Conservation (phyloP, 2,888 invertebrate species). For the Eupithecia tripunctaria region DNA sequence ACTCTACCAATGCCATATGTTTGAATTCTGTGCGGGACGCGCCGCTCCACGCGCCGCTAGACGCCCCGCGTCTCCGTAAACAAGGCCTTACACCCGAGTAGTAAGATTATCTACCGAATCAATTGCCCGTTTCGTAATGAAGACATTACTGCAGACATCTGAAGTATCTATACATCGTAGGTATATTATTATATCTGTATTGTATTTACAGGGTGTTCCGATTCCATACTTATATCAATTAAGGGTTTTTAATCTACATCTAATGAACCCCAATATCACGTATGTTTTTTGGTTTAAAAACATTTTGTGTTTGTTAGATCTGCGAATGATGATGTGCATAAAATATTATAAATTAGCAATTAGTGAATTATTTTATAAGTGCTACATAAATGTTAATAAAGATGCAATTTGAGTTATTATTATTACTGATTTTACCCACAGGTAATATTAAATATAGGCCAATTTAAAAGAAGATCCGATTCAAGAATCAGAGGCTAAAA, state of each 20-base stretch:
- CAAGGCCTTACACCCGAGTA: slow-evolving; percentile 9
- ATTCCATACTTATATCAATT: not conserved
- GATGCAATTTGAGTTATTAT: not conserved
- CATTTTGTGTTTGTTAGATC: not conserved
- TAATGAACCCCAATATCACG: not conserved
- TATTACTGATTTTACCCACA: not conserved
- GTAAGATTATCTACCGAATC: slow-evolving; percentile 54
- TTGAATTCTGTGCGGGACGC: too few relatives aligned
- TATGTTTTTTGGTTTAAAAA: not conserved
- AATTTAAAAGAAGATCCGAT: not conserved
- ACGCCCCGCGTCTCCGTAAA: not conserved
- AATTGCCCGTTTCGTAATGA: slow-evolving; percentile 72
- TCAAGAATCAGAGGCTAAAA: not conserved
- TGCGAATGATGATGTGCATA: too few relatives aligned
- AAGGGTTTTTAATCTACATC: not conserved
- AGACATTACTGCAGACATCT: slow-evolving; percentile 70
- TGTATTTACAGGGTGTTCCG: not conserved
- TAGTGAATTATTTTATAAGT: too few relatives aligned
- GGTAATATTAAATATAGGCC: too few relatives aligned
- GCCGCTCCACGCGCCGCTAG: too few relatives aligned
- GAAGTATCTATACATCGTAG: slow-evolving; percentile 58
- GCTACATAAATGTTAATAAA: too few relatives aligned
- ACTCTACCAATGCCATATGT: too few relatives aligned
- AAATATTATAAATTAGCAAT: too few relatives aligned
- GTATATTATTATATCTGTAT: slow-evolving; percentile 7